Percentiles rank a stretch among this genome's conserved stretches.
These are phyloP conservation scores for Heliocidaris tuberculata DNA, from an alignment of 35 echinoderm and acorn worm genomes.

Conservation along the genomic window DNA sequence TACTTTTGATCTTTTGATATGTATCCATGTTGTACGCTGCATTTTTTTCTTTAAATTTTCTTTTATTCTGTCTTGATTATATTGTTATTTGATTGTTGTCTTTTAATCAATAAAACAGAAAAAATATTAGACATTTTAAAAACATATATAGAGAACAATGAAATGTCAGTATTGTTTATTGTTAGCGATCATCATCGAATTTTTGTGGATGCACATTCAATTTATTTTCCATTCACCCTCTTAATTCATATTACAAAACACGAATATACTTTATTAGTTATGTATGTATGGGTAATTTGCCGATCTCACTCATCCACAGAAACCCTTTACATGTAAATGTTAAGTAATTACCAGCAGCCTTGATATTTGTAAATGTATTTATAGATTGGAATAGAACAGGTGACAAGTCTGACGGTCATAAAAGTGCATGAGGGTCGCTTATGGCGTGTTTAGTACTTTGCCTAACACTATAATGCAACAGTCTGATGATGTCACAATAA, in stretches of 20 bases:
- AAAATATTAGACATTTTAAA: no score
- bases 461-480: background rate
- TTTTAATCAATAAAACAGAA: no score
- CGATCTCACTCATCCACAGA: background rate
- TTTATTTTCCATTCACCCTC: background rate
- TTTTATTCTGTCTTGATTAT: no score
- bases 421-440: background rate
- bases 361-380: background rate
- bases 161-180: no score
- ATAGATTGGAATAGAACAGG: background rate
- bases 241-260: background rate
- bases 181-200: no score
- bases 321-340: background rate
- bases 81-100: no score
- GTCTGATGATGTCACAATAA: background rate
- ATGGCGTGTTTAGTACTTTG: no score
- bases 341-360: background rate
- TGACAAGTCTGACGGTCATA: background rate
- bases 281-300: background rate
- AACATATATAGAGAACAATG: no score
- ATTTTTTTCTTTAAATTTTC: no score
- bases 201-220: background rate
- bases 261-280: background rate
- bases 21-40: no score
- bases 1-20: no score